Percentiles rank a stretch among this genome's conserved stretches.
phyloP scores from a whole-genome alignment of 2,797 vertebrate genomes.

The Hybognathus amarus region DNA sequence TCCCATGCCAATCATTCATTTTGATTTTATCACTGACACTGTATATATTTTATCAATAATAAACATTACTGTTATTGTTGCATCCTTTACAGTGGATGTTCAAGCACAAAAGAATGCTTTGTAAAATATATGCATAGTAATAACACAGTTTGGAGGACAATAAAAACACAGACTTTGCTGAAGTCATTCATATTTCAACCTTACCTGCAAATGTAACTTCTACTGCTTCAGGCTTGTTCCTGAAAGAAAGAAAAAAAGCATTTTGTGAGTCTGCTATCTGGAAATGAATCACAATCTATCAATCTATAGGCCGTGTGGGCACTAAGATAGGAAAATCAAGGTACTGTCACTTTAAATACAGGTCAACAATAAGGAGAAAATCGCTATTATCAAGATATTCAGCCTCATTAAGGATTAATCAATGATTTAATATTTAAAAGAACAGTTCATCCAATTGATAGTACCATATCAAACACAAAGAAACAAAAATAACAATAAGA shows the following conservation, averaged over 20 bases:
- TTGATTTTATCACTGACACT: not conserved
- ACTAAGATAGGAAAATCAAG: not conserved
- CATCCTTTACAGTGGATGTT: not conserved
- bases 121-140: not conserved
- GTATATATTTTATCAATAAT: no score
- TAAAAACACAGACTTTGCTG: not conserved
- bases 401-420: not conserved
- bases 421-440: not conserved
- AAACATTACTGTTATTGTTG: not conserved
- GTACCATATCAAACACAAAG: not conserved
- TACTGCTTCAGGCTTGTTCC: constrained; percentile 97
- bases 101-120: not conserved
- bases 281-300: not conserved
- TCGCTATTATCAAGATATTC: not conserved
- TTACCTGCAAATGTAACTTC: constrained; percentile 99
- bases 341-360: not conserved
- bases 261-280: not conserved
- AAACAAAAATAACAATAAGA: not conserved
- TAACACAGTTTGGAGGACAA: not conserved
- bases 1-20: not conserved
- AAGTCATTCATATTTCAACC: constrained; percentile 37
- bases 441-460: not conserved
- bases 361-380: not conserved
- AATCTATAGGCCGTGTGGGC: not conserved
- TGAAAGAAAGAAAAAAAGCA: constrained; percentile 61